These are phyloP conservation scores for Macrobrachium nipponense DNA, from an alignment of 1,140 invertebrate species.

Conservation along the genomic window DNA sequence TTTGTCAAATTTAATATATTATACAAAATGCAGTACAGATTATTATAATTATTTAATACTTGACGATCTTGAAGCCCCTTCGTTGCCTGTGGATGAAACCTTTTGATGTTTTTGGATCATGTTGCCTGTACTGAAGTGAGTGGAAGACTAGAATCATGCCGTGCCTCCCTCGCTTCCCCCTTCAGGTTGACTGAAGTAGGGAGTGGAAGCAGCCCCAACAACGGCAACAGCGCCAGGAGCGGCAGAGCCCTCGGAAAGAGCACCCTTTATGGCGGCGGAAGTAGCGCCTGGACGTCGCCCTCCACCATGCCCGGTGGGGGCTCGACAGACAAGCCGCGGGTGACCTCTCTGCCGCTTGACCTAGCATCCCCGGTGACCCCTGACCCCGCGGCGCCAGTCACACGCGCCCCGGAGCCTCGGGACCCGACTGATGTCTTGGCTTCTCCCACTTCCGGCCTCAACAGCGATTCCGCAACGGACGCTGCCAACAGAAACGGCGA, in stretches of 20 bases:
- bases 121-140: no score
- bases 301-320: constrained; percentile 42
- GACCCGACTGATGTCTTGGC: background rate
- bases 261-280: background rate
- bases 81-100: no score
- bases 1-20: no score
- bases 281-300: constrained; percentile 4
- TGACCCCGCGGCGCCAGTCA: constrained; percentile 38
- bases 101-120: no score
- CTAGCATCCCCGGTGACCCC: constrained; percentile 41
- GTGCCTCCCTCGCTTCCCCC: background rate
- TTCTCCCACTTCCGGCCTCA: background rate
- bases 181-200: constrained; percentile 14
- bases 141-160: no score
- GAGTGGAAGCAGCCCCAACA: background rate
- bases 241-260: constrained; percentile 20
- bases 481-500: background rate
- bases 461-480: background rate
- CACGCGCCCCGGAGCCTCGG: background rate
- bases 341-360: constrained; percentile 32
- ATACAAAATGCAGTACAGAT: no score
- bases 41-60: no score
- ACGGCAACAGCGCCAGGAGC: constrained; percentile 11
- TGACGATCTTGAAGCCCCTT: no score
- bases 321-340: background rate